A percentile compares a stretch with the other conserved stretches of the same genome.
Conservation (phyloP, 2,113 vertebrate species). For the Pomatorhinus ruficollis region DNA sequence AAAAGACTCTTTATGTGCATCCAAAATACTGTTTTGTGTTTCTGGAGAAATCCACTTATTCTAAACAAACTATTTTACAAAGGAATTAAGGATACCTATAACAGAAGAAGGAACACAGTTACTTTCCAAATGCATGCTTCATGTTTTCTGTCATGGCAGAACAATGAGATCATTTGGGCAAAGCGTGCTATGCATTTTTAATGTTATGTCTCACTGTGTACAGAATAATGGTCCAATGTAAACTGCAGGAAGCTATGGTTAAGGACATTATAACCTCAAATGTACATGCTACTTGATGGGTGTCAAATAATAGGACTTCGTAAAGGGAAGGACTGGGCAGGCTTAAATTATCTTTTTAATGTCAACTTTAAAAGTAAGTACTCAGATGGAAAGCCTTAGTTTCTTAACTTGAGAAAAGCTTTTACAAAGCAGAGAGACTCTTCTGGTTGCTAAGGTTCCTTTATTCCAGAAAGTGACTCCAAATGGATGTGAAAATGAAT, state of each 20-base stretch:
- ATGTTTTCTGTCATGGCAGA: neutral
- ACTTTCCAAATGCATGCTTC: neutral
- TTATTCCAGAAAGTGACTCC: neutral
- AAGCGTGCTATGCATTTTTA: neutral
- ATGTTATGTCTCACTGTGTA: neutral
- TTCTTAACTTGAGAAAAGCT: neutral
- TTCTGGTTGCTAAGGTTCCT: neutral
- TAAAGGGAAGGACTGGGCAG: neutral
- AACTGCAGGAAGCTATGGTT: neutral
- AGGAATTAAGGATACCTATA: neutral
- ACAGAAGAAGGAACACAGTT: neutral
- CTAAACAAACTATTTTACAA: neutral
- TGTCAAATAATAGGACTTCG: neutral
- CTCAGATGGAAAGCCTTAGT: neutral
- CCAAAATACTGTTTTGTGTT: neutral
- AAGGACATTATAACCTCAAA: neutral
- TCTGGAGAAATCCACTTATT: neutral
- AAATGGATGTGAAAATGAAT: neutral
- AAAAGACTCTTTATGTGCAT: neutral
- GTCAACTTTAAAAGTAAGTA: neutral
- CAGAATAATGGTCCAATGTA: neutral
- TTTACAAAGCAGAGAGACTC: neutral
- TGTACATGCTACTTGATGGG: fast-evolving
- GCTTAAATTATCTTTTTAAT: neutral
- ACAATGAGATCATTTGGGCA: neutral